phyloP scores from a whole-genome alignment of 2,888 invertebrate species.

The Glyphotaelius pellucidus region DNA sequence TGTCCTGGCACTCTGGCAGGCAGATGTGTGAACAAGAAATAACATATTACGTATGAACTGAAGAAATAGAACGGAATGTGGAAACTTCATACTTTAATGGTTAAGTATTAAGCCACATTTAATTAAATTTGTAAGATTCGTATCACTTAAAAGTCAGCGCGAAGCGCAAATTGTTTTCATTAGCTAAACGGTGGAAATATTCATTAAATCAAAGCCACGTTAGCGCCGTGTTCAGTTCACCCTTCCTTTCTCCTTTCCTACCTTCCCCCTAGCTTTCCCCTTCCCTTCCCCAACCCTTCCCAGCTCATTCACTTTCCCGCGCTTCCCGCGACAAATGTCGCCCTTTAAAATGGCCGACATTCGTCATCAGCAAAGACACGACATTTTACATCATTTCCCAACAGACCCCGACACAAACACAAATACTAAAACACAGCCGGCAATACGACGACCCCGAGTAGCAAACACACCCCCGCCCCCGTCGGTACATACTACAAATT shows the following conservation, averaged over 20 bases:
- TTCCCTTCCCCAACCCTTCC: not conserved
- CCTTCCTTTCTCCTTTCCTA: not conserved
- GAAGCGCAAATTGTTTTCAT: not conserved
- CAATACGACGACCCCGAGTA: conserved; percentile 7
- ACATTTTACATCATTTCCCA: not conserved
- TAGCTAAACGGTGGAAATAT: conserved; percentile 14
- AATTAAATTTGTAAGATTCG: conserved; percentile 2
- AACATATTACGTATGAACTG: not conserved
- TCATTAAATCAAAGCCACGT: conserved; percentile 27
- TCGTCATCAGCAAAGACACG: conserved; percentile 37
- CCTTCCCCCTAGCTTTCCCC: not conserved
- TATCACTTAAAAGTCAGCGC: not conserved
- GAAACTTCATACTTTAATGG: not conserved
- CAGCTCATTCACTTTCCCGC: conserved; percentile 3
- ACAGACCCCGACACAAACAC: not conserved
- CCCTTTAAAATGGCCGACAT: conserved; percentile 43
- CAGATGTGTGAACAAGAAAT: not conserved
- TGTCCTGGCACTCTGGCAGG: too few relatives aligned
- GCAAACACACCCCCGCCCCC: not conserved
- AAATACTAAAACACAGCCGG: not conserved
- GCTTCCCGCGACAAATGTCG: conserved; percentile 23
- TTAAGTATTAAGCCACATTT: not conserved
- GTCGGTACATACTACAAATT: not conserved
- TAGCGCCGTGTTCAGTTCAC: conserved; percentile 3
- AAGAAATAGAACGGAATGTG: not conserved